Conservation (phyloP, 2,113 vertebrate species). For the Meriones unguiculatus region DNA sequence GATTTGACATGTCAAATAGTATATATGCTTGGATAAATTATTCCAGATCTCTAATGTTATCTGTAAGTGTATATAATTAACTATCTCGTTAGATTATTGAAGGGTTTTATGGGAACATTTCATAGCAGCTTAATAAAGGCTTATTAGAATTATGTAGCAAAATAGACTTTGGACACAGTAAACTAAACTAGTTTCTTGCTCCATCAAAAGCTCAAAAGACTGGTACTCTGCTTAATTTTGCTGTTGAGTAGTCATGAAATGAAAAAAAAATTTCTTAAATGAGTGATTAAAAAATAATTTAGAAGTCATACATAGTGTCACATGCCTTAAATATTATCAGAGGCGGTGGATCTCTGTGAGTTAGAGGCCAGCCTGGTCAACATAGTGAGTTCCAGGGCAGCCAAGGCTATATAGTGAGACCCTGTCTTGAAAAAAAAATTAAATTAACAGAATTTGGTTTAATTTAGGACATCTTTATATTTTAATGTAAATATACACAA, state of each 20-base stretch:
- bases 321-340: not conserved
- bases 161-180: slow-evolving; percentile 25
- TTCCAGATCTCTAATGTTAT: not conserved
- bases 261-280: not conserved
- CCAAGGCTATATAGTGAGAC: not conserved
- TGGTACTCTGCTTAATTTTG: slow-evolving; percentile 29
- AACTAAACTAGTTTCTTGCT: slow-evolving; percentile 46
- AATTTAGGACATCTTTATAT: slow-evolving; percentile 31
- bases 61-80: slow-evolving; percentile 21
- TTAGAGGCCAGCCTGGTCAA: not conserved
- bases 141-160: slow-evolving; percentile 12
- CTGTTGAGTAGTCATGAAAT: not conserved
- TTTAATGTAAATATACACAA: slow-evolving; percentile 9
- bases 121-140: slow-evolving; percentile 19
- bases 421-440: not conserved
- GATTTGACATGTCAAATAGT: not conserved
- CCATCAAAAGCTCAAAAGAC: slow-evolving; percentile 2
- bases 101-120: slow-evolving; percentile 6
- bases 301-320: not conserved
- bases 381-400: not conserved
- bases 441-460: not conserved
- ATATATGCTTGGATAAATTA: not conserved
- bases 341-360: not conserved
- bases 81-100: slow-evolving; percentile 7
- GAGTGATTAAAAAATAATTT: not conserved